These are phyloP conservation scores for Argyresthia albistria DNA, from an alignment of 2,888 invertebrate genomes.

Conservation along the genomic window DNA sequence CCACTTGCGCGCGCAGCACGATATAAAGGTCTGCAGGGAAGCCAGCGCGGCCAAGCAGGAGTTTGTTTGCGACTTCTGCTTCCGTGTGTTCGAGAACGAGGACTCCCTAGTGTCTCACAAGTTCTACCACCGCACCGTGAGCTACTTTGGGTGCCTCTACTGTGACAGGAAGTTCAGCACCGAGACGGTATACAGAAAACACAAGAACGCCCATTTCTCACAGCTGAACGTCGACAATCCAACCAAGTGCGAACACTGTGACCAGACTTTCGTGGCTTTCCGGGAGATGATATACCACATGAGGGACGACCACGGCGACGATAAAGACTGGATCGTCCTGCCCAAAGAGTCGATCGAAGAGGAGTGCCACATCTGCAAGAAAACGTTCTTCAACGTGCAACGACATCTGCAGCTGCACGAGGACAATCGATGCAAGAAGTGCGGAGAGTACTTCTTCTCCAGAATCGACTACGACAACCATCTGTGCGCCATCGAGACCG, in stretches of 20 bases:
- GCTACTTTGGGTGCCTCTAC: constrained; percentile 60
- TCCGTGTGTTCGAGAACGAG: constrained; percentile 56
- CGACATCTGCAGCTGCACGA: constrained; percentile 58
- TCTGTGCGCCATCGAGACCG: constrained; percentile 57
- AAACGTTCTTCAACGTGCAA: constrained; percentile 54
- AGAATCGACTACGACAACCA: constrained; percentile 50
- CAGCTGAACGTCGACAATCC: constrained; percentile 56
- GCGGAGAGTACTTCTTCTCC: constrained; percentile 59
- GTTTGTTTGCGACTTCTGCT: constrained; percentile 61
- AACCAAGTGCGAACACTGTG: constrained; percentile 62
- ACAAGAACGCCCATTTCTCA: constrained; percentile 59
- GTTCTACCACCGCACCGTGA: constrained; percentile 54
- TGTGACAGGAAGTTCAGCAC: constrained; percentile 67
- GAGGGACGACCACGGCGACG: constrained; percentile 54
- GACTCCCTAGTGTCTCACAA: constrained; percentile 49
- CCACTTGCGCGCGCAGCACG: constrained; percentile 53
- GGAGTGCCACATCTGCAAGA: constrained; percentile 53
- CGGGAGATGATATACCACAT: constrained; percentile 66
- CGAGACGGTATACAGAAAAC: constrained; percentile 56
- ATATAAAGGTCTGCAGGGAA: constrained; percentile 33
- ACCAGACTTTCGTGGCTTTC: constrained; percentile 68
- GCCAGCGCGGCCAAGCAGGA: constrained; percentile 35
- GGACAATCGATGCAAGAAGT: constrained; percentile 60
- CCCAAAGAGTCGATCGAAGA: constrained; percentile 57
- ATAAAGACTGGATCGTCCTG: constrained; percentile 57